Evolutionary conservation across 2,113 vertebrate genomes (phyloP).

Genomic region (Oncorhynchus nerka): DNA sequence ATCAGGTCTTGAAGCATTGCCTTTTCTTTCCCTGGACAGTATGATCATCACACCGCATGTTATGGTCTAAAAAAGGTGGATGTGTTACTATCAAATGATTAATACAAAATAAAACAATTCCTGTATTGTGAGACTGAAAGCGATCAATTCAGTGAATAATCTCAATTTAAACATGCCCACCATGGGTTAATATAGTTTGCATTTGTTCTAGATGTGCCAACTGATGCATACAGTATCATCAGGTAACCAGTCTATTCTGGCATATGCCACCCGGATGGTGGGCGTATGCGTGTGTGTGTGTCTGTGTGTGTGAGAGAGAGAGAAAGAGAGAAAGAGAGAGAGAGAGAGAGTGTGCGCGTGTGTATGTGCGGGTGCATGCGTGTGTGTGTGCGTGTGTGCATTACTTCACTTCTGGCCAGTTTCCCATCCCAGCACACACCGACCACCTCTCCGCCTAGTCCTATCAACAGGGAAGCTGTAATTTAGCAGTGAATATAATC

Average conservation of each 20-base stretch:
- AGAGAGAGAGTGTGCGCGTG: slow-evolving; percentile 1
- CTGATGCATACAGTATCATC: slow-evolving; percentile 61
- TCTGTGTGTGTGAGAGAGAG: background rate
- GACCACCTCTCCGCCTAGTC: slow-evolving; percentile 53
- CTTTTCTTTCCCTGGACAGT: no score
- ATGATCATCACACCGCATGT: no score
- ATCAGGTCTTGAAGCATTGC: background rate
- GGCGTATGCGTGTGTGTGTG: slow-evolving; percentile 23
- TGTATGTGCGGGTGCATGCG: background rate
- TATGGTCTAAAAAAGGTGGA: no score
- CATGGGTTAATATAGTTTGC: slow-evolving; percentile 49
- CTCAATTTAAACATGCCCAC: slow-evolving; percentile 28
- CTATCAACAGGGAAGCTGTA: slow-evolving; percentile 67
- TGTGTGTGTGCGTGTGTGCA: background rate
- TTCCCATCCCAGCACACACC: slow-evolving; percentile 37
- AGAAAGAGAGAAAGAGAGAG: no score
- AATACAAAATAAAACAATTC: no score
- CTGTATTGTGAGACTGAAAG: slow-evolving; percentile 1
- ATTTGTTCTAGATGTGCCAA: slow-evolving; percentile 53
- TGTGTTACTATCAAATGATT: no score
- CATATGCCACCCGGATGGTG: slow-evolving; percentile 65
- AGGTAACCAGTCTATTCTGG: slow-evolving; percentile 55
- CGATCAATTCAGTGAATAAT: slow-evolving; percentile 30
- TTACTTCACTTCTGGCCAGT: slow-evolving; percentile 25
- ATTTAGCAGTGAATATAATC: slow-evolving; percentile 74